phyloP scores from a whole-genome alignment of 2,888 invertebrate genomes.

The Ornithoptera alexandrae region DNA sequence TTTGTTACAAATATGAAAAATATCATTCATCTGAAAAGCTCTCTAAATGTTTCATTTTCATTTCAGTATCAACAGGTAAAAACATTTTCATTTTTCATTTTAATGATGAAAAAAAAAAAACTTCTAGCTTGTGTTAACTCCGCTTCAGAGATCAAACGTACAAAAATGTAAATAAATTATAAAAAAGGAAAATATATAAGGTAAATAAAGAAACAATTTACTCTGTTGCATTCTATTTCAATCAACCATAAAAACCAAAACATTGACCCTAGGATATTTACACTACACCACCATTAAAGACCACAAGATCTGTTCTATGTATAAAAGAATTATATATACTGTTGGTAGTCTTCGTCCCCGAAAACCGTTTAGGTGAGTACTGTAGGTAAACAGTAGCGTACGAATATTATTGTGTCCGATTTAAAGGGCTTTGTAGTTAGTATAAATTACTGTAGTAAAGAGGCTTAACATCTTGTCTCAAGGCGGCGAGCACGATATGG shows the following conservation, averaged over 20 bases:
- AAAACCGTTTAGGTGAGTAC: too few relatives aligned
- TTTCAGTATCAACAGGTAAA: not conserved
- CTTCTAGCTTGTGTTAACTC: not conserved
- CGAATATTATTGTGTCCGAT: too few relatives aligned
- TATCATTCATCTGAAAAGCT: constrained; percentile 3
- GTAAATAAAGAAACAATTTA: not conserved
- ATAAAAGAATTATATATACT: too few relatives aligned
- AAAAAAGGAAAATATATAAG: not conserved
- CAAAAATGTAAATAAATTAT: not conserved
- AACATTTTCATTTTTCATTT: not conserved
- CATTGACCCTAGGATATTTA: not conserved
- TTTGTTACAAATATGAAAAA: not conserved
- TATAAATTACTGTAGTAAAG: too few relatives aligned
- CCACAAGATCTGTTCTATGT: too few relatives aligned
- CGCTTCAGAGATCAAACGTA: not conserved
- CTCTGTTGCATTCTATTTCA: too few relatives aligned
- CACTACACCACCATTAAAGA: too few relatives aligned
- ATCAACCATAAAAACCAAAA: not conserved
- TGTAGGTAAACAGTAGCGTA: too few relatives aligned
- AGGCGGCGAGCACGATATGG: too few relatives aligned
- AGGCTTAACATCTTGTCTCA: too few relatives aligned
- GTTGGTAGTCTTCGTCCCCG: too few relatives aligned
- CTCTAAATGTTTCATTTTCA: constrained; percentile 3
- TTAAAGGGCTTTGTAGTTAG: too few relatives aligned
- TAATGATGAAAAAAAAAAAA: not conserved